phyloP scores from a whole-genome alignment of 1,140 invertebrate species.

The Heterodera schachtii region DNA sequence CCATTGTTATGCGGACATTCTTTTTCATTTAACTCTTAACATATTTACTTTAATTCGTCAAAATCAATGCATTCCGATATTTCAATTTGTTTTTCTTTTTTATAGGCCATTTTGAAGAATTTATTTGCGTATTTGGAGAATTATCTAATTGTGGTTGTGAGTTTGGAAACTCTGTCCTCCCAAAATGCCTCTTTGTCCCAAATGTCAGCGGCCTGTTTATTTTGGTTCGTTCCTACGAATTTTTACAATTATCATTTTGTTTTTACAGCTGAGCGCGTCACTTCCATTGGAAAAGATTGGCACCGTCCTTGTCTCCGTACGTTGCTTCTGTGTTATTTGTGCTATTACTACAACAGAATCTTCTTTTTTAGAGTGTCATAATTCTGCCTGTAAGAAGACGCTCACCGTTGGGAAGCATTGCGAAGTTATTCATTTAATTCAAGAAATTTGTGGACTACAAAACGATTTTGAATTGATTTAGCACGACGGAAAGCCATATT shows the following conservation, averaged over 20 bases:
- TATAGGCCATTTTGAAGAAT: no score
- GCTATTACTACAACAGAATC: background rate
- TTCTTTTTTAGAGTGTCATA: slow-evolving; percentile 72
- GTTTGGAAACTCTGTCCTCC: background rate
- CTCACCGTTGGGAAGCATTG: slow-evolving; percentile 84
- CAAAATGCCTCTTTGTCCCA: slow-evolving; percentile 45
- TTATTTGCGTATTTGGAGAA: no score
- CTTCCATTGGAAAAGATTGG: slow-evolving; percentile 88
- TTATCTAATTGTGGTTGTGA: no score
- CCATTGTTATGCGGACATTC: no score
- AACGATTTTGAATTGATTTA: slow-evolving; percentile 60
- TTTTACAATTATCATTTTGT: background rate
- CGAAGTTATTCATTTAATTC: slow-evolving; percentile 70
- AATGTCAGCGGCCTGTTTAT: slow-evolving; percentile 49
- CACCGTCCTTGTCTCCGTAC: slow-evolving; percentile 81
- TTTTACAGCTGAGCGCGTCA: slow-evolving; percentile 82
- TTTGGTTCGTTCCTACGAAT: slow-evolving; percentile 35
- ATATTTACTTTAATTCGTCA: no score
- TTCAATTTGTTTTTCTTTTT: no score
- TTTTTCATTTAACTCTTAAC: no score
- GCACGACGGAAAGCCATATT: slow-evolving; percentile 88
- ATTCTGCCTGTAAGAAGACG: slow-evolving; percentile 80
- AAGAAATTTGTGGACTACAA: background rate
- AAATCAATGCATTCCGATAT: no score
- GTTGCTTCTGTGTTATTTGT: background rate